phyloP scores from a whole-genome alignment of 2,888 invertebrate genomes.

The Alloplasta piceator region DNA sequence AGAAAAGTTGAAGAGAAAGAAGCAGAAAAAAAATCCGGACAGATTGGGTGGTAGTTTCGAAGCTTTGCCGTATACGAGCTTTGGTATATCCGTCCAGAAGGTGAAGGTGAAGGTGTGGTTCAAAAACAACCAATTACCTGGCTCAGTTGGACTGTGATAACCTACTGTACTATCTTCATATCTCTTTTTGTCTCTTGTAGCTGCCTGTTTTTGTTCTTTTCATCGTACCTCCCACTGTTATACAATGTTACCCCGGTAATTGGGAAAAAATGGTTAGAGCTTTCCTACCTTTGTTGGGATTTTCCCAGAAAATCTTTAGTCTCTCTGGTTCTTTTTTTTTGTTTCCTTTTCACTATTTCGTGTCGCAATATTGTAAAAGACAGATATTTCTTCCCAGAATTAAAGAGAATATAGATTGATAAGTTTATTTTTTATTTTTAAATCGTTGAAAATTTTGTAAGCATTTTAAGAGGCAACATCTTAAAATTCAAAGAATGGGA shows the following conservation, averaged over 20 bases:
- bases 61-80: constrained; percentile 38
- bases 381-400: too few relatives aligned
- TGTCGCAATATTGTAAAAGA: too few relatives aligned
- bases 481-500: too few relatives aligned
- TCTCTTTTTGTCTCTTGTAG: constrained; percentile 13
- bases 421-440: too few relatives aligned
- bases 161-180: constrained; percentile 4
- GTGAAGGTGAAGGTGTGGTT: constrained; percentile 28
- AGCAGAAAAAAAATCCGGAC: not conserved
- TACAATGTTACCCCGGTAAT: constrained; percentile 57
- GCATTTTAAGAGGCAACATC: too few relatives aligned
- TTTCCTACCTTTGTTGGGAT: not conserved
- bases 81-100: constrained; percentile 27
- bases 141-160: constrained; percentile 31
- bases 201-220: not conserved
- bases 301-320: too few relatives aligned
- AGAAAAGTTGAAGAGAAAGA: not conserved
- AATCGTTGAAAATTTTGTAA: too few relatives aligned
- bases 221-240: constrained; percentile 5
- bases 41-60: constrained; percentile 38
- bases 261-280: constrained; percentile 47
- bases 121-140: constrained; percentile 8
- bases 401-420: too few relatives aligned
- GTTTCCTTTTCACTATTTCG: too few relatives aligned
- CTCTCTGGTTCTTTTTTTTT: too few relatives aligned